These are phyloP conservation scores for Aphaenogaster rudis DNA, from an alignment of 1,140 invertebrate genomes.

Conservation along the genomic window DNA sequence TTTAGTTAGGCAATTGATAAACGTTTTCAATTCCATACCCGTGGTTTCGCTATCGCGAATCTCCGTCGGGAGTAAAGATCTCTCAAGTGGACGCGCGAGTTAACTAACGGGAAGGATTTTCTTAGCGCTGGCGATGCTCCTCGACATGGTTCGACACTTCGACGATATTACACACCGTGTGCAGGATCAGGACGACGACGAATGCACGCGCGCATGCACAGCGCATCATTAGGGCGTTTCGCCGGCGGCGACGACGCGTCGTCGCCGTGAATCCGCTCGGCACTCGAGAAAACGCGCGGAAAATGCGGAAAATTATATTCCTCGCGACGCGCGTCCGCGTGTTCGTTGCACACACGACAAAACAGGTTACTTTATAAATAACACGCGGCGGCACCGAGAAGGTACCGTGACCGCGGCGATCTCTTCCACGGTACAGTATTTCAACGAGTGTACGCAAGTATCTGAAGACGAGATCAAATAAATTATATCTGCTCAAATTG, in stretches of 20 bases:
- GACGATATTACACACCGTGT: slow-evolving; percentile 28
- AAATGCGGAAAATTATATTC: slow-evolving; percentile 71
- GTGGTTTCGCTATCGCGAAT: slow-evolving; percentile 38
- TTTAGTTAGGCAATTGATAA: slow-evolving; percentile 24
- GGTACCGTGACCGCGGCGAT: slow-evolving; percentile 8
- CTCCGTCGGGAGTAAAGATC: slow-evolving; percentile 27
- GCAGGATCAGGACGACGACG: slow-evolving; percentile 24
- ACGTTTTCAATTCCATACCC: slow-evolving; percentile 51
- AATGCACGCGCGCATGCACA: slow-evolving; percentile 23
- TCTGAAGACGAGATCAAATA: not conserved
- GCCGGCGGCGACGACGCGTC: slow-evolving; percentile 56
- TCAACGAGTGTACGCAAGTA: not conserved
- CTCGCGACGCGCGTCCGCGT: slow-evolving; percentile 15
- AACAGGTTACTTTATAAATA: slow-evolving; percentile 73
- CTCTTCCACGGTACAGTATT: not conserved
- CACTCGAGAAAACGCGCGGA: slow-evolving; percentile 57
- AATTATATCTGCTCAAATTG: not conserved
- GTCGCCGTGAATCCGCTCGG: slow-evolving; percentile 8
- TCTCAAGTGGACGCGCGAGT: slow-evolving; percentile 15
- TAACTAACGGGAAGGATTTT: slow-evolving; percentile 39
- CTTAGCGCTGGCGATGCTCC: slow-evolving; percentile 22
- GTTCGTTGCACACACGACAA: slow-evolving; percentile 60
- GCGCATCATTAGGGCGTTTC: slow-evolving; percentile 65
- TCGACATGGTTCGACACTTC: slow-evolving; percentile 45
- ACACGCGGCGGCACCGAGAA: slow-evolving; percentile 42